phyloP scores from a whole-genome alignment of 2,113 vertebrate genomes.

The Oncorhynchus gorbuscha region DNA sequence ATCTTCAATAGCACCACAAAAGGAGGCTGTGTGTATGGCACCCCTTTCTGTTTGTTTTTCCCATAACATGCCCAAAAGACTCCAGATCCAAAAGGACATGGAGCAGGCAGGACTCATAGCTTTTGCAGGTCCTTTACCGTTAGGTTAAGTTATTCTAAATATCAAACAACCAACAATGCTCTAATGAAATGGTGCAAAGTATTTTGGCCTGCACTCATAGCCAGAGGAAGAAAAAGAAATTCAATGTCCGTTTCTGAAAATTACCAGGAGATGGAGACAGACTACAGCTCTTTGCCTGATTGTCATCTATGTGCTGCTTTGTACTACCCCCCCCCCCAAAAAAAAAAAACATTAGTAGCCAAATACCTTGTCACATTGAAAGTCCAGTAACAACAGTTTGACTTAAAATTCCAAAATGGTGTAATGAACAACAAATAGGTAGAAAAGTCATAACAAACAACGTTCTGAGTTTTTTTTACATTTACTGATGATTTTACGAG shows the following conservation, averaged over 20 bases:
- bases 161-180: neutral
- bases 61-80: neutral
- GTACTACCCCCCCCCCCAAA: neutral
- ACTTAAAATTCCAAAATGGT: neutral
- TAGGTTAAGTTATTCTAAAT: neutral
- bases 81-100: neutral
- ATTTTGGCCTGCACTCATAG: neutral
- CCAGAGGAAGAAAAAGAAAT: neutral
- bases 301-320: neutral
- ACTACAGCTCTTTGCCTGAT: neutral
- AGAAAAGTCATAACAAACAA: no score
- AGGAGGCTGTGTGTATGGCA: neutral
- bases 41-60: neutral
- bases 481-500: no score
- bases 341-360: neutral
- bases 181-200: no score
- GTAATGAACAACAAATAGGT: neutral
- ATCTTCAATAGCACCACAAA: neutral
- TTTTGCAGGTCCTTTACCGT: neutral
- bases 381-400: neutral
- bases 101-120: neutral
- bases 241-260: neutral
- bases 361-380: neutral
- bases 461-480: neutral
- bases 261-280: constrained; percentile 68